These are phyloP conservation scores for Stratiomys singularior DNA, from an alignment of 2,888 invertebrate genomes.

Conservation along the genomic window DNA sequence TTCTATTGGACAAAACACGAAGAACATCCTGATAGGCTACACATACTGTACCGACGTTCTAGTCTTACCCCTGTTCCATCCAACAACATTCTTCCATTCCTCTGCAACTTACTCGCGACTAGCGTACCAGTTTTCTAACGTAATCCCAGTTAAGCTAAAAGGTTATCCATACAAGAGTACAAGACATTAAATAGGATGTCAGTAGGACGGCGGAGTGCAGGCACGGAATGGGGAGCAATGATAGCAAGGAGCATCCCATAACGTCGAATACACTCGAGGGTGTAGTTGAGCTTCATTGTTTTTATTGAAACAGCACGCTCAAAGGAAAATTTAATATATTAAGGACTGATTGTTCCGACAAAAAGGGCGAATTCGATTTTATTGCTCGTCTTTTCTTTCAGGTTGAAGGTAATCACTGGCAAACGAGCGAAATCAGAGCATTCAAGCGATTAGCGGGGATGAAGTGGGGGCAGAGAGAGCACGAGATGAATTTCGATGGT, in stretches of 20 bases:
- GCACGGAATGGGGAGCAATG: constrained; percentile 6
- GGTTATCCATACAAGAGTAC: constrained; percentile 46
- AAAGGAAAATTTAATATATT: constrained; percentile 57
- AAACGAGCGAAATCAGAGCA: constrained; percentile 46
- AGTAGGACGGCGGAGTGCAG: neutral
- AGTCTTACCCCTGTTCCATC: constrained; percentile 6
- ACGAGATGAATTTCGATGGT: neutral
- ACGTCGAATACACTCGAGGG: constrained; percentile 13
- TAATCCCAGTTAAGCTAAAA: constrained; percentile 37
- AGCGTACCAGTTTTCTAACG: neutral
- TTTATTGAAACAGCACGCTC: constrained; percentile 55
- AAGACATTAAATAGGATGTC: constrained; percentile 24
- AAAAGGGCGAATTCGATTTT: constrained; percentile 56
- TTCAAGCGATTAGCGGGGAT: constrained; percentile 9
- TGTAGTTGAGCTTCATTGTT: constrained; percentile 47
- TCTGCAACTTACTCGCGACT: neutral
- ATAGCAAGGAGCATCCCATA: constrained; percentile 13
- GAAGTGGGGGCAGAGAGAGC: no score
- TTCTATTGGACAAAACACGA: constrained; percentile 50
- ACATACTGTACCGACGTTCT: constrained; percentile 17
- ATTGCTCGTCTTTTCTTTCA: constrained; percentile 54
- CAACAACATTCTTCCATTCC: constrained; percentile 13
- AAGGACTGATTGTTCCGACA: constrained; percentile 53
- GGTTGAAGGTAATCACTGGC: constrained; percentile 51
- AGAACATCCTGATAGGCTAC: constrained; percentile 50